Evolutionary conservation across 1,140 invertebrate genomes (phyloP), one percentile per base, ranked within the genome.

Genomic region (Cotesia typhae): DNA sequence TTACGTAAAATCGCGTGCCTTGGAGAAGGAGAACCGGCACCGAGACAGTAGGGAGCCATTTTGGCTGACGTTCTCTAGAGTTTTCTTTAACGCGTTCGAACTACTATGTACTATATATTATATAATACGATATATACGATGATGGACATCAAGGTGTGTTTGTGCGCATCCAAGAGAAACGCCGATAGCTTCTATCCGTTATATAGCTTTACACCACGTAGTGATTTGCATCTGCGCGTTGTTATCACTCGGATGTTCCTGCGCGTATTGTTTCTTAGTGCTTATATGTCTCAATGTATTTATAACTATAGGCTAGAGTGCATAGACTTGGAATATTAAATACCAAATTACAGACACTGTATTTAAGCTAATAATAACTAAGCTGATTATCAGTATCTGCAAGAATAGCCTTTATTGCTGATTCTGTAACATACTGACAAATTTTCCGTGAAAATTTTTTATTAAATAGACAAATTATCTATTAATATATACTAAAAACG

Each of bases 1-100:
- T 80, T 80, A 76, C 71, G 73, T 75, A 67, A 74, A 79, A 81
- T 84, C 79, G 82, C 83, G 82, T 84, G 83, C 76, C 74, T 17
- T 64, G 70, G 73, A 75, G 79, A 71, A 74, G 76, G 74, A 75
- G 75, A 72, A 74, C 66, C 66, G 70, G 74, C 73, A 74, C 67
- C 52, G 28, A 63, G 57, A 70, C 14, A 64, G 57, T 71, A 72
- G 76, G 83, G 77, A 80, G 80, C 82, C 82, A 83, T 84, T 82
- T 84, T 84, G 80, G 60, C 81, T 82, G 79, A 78, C 75, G 76
- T 74, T 38, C 70, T 69, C 36, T 47, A 37, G 14, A 59, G 57
- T 59, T 59, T 59, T 65, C 63, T 65, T 65, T 65, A 41, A 51
- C 41, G n/a, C 63, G 17, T 64, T 64, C 20, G n/a, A 35, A 35